These are phyloP conservation scores for Pimpla rufipes DNA, from an alignment of 2,888 invertebrate genomes.

Conservation along the genomic window DNA sequence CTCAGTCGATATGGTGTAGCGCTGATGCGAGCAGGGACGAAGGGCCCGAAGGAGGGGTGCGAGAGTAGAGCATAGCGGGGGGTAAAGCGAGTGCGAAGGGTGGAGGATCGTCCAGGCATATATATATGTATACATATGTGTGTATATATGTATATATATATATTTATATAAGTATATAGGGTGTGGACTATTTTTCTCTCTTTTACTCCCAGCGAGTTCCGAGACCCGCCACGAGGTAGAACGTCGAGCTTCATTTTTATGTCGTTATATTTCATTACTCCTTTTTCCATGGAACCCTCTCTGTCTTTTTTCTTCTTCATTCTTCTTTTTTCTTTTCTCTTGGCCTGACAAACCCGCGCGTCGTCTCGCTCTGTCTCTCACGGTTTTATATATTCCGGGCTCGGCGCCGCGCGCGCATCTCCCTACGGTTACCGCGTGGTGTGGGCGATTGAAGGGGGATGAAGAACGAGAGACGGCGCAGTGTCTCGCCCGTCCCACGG, in stretches of 20 bases:
- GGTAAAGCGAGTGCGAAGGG: constrained; percentile 39
- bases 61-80: constrained; percentile 54
- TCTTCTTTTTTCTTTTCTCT: too few relatives aligned
- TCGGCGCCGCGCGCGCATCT: constrained; percentile 44
- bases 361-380: constrained; percentile 23
- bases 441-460: constrained; percentile 11
- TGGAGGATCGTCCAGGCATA: constrained; percentile 31
- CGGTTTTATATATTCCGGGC: constrained; percentile 22
- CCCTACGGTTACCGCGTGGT: constrained; percentile 33
- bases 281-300: constrained; percentile 49
- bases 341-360: neutral
- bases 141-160: constrained; percentile 30
- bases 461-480: constrained; percentile 43
- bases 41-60: constrained; percentile 42
- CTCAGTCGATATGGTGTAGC: constrained; percentile 49
- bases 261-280: constrained; percentile 79
- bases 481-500: constrained; percentile 22
- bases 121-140: constrained; percentile 27
- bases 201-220: constrained; percentile 44
- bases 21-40: constrained; percentile 9
- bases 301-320: constrained; percentile 10
- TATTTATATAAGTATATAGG: constrained; percentile 33
- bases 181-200: constrained; percentile 26
- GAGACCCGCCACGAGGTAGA: constrained; percentile 59
- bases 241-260: constrained; percentile 78